phyloP scores from a whole-genome alignment of 2,888 invertebrate species.

The Apamea anceps region DNA sequence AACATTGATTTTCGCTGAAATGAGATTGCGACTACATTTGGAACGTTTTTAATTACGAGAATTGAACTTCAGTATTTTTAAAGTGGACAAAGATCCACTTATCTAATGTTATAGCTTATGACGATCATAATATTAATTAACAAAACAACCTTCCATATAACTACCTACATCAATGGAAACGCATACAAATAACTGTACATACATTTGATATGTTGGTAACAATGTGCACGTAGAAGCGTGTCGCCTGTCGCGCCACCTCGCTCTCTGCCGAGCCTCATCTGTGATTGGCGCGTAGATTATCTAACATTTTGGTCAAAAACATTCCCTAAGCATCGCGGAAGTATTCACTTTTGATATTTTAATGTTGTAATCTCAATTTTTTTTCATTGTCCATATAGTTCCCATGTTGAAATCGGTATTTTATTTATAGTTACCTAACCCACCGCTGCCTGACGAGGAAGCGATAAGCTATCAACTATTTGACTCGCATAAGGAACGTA shows the following conservation, averaged over 20 bases:
- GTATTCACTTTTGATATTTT: conserved; percentile 29
- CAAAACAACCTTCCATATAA: neutral
- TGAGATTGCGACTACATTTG: too few relatives aligned
- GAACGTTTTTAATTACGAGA: too few relatives aligned
- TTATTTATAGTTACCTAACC: too few relatives aligned
- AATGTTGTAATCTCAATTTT: conserved; percentile 46
- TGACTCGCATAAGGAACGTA: too few relatives aligned
- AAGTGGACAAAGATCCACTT: neutral
- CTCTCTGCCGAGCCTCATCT: conserved; percentile 53
- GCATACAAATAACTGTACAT: conserved; percentile 74
- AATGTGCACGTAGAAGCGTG: conserved; percentile 75
- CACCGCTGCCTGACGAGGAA: neutral
- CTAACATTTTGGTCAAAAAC: conserved; percentile 57
- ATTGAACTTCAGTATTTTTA: neutral
- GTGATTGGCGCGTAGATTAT: conserved; percentile 62
- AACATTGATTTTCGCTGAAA: too few relatives aligned
- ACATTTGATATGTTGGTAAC: conserved; percentile 71
- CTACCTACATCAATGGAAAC: conserved; percentile 74
- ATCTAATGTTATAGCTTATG: neutral
- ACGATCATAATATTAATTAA: neutral
- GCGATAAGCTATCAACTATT: neutral
- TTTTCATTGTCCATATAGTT: conserved; percentile 1
- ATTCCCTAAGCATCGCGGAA: conserved; percentile 51
- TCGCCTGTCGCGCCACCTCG: conserved; percentile 70
- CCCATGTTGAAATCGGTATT: neutral